Evolutionary conservation across 1,140 invertebrate species (phyloP), one percentile per base, ranked within the genome.

Genomic region (Episyrphus balteatus): DNA sequence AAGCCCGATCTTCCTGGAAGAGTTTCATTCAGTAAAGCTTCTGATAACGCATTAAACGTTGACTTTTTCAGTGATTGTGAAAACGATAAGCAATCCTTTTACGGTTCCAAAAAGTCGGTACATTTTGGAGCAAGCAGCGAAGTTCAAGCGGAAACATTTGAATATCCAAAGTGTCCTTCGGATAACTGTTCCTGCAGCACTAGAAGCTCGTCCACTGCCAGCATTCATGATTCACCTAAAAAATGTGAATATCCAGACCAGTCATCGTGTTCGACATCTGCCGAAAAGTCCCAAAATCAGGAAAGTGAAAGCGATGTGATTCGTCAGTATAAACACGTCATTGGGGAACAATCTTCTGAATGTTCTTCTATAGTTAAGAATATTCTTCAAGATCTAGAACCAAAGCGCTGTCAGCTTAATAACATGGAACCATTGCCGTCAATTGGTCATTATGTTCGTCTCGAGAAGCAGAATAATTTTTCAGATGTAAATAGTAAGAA

Each of bases 141-240:
- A 7, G 58, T 59, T 0, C 46, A 65, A 26, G 61, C 60, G 2
- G 59, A 67, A 42, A 63, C 60, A 2, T 65, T 59, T 44, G 61
- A 68, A 49, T 66, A 67, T 40, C 60, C 61, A 18, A 65, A 65
- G 41, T 65, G 64, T 30, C 59, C 64, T 12, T 61, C 61, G 32
- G 59, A 67, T 41, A 66, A 65, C 46, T 64, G 62, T 41, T 61
- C 61, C 1, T 66, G 62, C 51, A 67, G 61, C 32, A 68, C 59
- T 0, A 48, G 60, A 18, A 57, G 56, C 26, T 63, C 62, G 1
- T 62, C 66, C 18, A 64, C 61, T 17, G 54, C 53, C 3, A 58
- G 61, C 36, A 58, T 50, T 15, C 57, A 56, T 17, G 59, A 66
- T 17, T 47, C 55, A 1, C 26, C 14, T 5, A 12, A 19, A 15